A percentile compares a stretch with the other conserved stretches of the same genome.
Conservation (phyloP, 2,888 invertebrate genomes). For the Epirrhoe alternata region DNA sequence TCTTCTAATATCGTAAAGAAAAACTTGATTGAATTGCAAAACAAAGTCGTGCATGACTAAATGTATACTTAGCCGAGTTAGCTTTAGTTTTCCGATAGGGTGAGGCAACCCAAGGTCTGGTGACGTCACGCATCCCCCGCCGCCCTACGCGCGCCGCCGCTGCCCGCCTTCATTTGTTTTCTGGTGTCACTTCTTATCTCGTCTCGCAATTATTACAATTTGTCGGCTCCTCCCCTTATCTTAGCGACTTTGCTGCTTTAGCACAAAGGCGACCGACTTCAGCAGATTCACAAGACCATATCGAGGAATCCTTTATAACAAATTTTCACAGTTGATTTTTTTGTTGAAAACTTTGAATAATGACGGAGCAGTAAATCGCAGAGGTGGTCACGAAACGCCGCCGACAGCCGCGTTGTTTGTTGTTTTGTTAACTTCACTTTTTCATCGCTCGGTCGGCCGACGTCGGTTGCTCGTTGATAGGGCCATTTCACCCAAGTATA, state of each 20-base stretch:
- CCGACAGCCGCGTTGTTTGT: constrained; percentile 68
- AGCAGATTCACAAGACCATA: constrained; percentile 81
- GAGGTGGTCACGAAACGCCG: constrained; percentile 71
- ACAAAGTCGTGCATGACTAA: constrained; percentile 52
- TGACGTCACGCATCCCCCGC: constrained; percentile 69
- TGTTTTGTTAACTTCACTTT: constrained; percentile 74
- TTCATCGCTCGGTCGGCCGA: constrained; percentile 64
- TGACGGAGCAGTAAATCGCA: constrained; percentile 74
- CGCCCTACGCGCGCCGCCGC: constrained; percentile 49
- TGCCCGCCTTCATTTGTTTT: constrained; percentile 83
- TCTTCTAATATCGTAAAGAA: constrained; percentile 26
- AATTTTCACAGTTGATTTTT: constrained; percentile 65
- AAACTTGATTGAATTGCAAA: constrained; percentile 45
- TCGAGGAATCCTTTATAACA: constrained; percentile 71
- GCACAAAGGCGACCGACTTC: constrained; percentile 80
- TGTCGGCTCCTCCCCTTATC: constrained; percentile 85
- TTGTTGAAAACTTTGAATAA: constrained; percentile 78
- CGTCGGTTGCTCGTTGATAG: constrained; percentile 64
- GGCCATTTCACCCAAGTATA: constrained; percentile 56
- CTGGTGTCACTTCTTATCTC: constrained; percentile 85
- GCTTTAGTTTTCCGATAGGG: constrained; percentile 53
- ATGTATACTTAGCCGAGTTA: constrained; percentile 54
- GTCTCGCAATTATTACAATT: constrained; percentile 85
- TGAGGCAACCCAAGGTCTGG: constrained; percentile 55
- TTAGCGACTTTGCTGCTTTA: constrained; percentile 79